Base-by-base conservation (phyloP, 2,797 vertebrate genomes). In the Enteromius anoplus region DNA sequence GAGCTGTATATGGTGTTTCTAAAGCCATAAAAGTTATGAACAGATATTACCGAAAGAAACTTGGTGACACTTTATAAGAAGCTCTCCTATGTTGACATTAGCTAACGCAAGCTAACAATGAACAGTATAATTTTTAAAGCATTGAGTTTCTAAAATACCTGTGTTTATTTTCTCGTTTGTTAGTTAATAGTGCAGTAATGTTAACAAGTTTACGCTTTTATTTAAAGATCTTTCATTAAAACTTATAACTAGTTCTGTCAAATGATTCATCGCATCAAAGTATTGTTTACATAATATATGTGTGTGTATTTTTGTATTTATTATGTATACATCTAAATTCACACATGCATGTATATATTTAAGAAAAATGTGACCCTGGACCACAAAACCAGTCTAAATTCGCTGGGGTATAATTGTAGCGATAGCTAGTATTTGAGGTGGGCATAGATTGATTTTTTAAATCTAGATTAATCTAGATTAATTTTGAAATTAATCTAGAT, bases 21-120 rank as follows among this genome's bases (percentile, higher is more conserved):
- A n/a, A 55, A 70, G 29, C 55, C 40, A 68, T 34, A 42, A 10
- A 58, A 0, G 14, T 37, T 62, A 58, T 11, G 15, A 71, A 78
- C 47, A 53, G 47, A 69, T 76, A 40, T 47, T 34, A 15, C 15
- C 1, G 42, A n/a, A 53, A 40, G 70, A 71, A 17, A 11, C 40
- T 19, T 26, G 34, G n/a, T 26, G 15, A 60, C 73, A 29, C 34
- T 29, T 77, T 77, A 77, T 10, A 75, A 40, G 15, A 75, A 75
- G 19, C 5, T 34, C 12, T 75, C 29, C 15, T 75, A 55, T 1
- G 3, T 58, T 75, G 40, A 58, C 72, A 23, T 23, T 40, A 55
- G 32, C 51, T 17, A 23, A 72, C 11, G 34, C 37, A 5, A 73
- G 23, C 68, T 26, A 47, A 32, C 26, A 34, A n/a, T 40, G n/a